Evolutionary conservation across 1,140 invertebrate species (phyloP).

Genomic region (Drosophila melanogaster): DNA sequence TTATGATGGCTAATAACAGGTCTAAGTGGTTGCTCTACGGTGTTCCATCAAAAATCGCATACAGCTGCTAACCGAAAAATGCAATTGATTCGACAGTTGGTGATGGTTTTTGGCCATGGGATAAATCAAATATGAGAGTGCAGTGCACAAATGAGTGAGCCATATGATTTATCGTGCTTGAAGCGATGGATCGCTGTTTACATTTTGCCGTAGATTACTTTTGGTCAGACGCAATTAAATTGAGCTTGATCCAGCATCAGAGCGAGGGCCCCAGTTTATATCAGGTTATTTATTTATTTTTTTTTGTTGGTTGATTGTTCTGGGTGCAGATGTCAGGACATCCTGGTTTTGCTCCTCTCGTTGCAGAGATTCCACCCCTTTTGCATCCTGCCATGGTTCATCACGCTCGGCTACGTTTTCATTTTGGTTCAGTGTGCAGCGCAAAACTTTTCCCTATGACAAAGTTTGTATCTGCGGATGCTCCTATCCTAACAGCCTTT

Average conservation of each 20-base stretch:
- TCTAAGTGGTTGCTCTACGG: conserved; percentile 50
- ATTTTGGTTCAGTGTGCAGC: conserved; percentile 63
- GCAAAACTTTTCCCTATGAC: conserved; percentile 57
- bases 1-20: conserved; percentile 61
- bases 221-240: conserved; percentile 67
- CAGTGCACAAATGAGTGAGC: conserved; percentile 20
- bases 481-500: conserved; percentile 40
- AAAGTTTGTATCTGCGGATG: conserved; percentile 61
- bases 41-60: conserved; percentile 46
- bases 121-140: conserved; percentile 42
- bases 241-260: conserved; percentile 34
- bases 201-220: conserved; percentile 51
- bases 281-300: conserved; percentile 3
- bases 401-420: conserved; percentile 49
- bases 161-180: conserved; percentile 36
- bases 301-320: conserved; percentile 35
- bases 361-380: not conserved
- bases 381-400: conserved; percentile 25
- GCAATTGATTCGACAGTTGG: conserved; percentile 46
- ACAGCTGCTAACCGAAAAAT: conserved; percentile 54
- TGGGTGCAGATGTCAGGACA: conserved; percentile 42
- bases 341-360: not conserved
- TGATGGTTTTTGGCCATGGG: conserved; percentile 20
- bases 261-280: conserved; percentile 26
- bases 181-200: conserved; percentile 27